Evolutionary conservation across 1,140 invertebrate species (phyloP), one percentile per base, ranked within the genome.

Genomic region (Drosophila cardini): DNA sequence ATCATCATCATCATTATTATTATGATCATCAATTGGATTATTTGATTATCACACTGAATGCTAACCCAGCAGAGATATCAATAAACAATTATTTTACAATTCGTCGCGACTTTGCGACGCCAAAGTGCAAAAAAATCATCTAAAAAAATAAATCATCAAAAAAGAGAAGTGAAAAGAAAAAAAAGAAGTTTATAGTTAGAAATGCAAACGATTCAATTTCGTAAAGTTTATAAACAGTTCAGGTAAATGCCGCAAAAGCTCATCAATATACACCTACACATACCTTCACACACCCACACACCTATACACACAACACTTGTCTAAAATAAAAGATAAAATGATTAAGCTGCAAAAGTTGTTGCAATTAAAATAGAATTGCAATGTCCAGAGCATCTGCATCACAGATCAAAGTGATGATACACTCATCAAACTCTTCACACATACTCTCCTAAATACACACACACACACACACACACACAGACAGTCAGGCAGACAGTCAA

Each of bases 321-420:
- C 2, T 26, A 5, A 26, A 26, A 21, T 6, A 45, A 10, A 45
- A 45, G 2, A 3, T 30, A 11, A 30, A 30, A 30, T 50, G 11
- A 50, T 50, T 50, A 30, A 50, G 46, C 11, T 50, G 18, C 11
- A 40, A 56, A 42, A 42, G 36, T 40, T 16, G 34, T 18, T 57
- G 26, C 15, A 57, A 57, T 57, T 40, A 57, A 57, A 57, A 57
- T 43, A 43, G 18, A 57, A 57, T 26, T 50, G 52, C 57, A 38
- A 34, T 36, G 30, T 42, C 69, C 76, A 57, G 70, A 78, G 64
- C 70, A 57, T 52, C 60, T 70, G 82, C 74, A 81, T 74, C 82
- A 77, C 74, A 78, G 81, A 86, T 84, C 81, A 84, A 84, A 84
- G 82, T 68, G 82, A 80, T 67, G 60, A 11, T 38, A 62, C 32